Conservation (phyloP, 2,113 vertebrate species). For the Hippocampus abdominalis region DNA sequence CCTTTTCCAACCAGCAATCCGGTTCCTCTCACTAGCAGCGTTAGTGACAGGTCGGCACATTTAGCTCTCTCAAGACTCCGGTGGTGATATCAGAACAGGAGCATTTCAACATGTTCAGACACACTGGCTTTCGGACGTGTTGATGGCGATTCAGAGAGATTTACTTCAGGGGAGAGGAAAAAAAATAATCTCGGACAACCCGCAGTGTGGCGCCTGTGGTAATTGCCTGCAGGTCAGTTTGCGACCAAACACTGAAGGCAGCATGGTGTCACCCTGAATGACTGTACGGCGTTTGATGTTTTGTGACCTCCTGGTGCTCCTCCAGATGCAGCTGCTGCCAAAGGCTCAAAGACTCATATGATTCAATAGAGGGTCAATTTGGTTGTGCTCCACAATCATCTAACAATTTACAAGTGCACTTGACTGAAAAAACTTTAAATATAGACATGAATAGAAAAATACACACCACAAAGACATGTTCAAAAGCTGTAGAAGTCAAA, state of each 20-base stretch:
- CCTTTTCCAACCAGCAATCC: not conserved
- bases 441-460: not conserved
- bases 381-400: not conserved
- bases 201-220: conserved; percentile 7
- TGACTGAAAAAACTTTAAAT: not conserved
- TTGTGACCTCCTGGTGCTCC: conserved; percentile 4
- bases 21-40: not conserved
- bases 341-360: not conserved
- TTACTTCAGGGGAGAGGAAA: not conserved
- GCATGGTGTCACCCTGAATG: not conserved
- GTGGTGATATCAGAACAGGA: not conserved
- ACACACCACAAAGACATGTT: not conserved
- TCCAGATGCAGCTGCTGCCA: not conserved
- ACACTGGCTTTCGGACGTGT: not conserved
- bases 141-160: not conserved
- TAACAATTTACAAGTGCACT: not conserved
- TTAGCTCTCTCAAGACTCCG: not conserved
- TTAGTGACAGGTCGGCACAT: not conserved
- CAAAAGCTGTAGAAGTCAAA: not conserved
- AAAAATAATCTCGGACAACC: not conserved
- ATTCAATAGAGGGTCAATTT: not conserved
- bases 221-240: conserved; percentile 11
- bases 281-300: conserved; percentile 5
- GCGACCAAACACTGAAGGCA: conserved; percentile 1
- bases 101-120: not conserved